Conservation (phyloP, 2,797 vertebrate species). For the Fistularia tabacaria region DNA sequence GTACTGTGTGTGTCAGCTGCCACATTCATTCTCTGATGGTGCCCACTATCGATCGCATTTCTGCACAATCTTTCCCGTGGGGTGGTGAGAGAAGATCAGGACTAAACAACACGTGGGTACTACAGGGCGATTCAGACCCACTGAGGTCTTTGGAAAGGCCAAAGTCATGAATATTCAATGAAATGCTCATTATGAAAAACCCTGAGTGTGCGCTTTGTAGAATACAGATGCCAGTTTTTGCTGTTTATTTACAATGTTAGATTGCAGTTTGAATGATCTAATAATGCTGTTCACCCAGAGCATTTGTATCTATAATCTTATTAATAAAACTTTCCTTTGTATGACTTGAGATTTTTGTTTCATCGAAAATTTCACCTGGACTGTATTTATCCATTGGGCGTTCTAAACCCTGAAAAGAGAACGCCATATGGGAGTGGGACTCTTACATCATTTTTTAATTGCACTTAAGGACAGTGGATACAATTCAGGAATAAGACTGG, state of each 20-base stretch:
- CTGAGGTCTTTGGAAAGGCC: conserved; percentile 59
- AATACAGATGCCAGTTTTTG: conserved; percentile 51
- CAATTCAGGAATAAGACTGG: conserved; percentile 47
- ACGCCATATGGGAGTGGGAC: conserved; percentile 33
- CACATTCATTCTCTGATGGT: conserved; percentile 45
- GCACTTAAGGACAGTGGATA: conserved; percentile 48
- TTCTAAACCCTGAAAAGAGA: conserved; percentile 8
- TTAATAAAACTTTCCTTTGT: conserved; percentile 10
- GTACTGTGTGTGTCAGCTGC: conserved; percentile 36
- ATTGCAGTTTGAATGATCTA: conserved; percentile 9
- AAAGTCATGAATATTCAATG: conserved; percentile 68
- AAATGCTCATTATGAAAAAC: conserved; percentile 54
- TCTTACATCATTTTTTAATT: conserved; percentile 54
- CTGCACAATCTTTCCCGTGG: conserved; percentile 28
- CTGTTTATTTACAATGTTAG: conserved; percentile 31
- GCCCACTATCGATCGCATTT: conserved; percentile 44
- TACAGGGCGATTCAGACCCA: conserved; percentile 38
- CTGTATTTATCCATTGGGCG: neutral
- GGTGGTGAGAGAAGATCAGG: conserved; percentile 40
- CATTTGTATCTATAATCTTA: conserved; percentile 17
- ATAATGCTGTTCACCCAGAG: conserved; percentile 9
- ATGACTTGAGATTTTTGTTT: neutral
- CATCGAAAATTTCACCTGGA: conserved; percentile 6
- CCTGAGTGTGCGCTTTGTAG: conserved; percentile 31
- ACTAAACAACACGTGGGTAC: conserved; percentile 51